These are phyloP conservation scores for Phocides pigmalion DNA, from an alignment of 1,140 invertebrate genomes.

Conservation along the genomic window DNA sequence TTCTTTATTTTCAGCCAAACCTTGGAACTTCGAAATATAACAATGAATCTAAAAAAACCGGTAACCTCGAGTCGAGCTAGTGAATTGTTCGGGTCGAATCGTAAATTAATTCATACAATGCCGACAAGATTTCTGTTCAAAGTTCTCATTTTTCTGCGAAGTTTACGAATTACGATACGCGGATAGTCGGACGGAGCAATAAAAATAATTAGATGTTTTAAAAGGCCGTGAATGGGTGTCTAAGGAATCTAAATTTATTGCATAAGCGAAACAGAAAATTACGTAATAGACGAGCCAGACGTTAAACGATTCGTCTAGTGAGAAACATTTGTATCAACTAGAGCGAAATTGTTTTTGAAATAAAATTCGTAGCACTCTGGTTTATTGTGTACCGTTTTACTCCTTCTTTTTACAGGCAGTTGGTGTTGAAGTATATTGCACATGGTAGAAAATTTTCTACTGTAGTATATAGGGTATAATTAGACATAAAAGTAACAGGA, in stretches of 20 bases:
- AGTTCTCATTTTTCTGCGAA: conserved; percentile 35
- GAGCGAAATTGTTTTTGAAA: no score
- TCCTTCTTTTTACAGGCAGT: no score
- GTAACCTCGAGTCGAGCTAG: conserved; percentile 36
- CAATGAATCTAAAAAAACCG: conserved; percentile 29
- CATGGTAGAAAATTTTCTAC: no score
- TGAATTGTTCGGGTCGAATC: conserved; percentile 30
- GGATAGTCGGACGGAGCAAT: conserved; percentile 40
- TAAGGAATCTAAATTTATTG: conserved; percentile 39
- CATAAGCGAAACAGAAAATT: conserved; percentile 15
- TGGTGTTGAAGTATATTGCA: no score
- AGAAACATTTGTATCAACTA: no score
- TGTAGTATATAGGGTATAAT: no score
- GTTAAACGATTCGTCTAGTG: no score
- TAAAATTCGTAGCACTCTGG: no score
- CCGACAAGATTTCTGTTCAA: conserved; percentile 36
- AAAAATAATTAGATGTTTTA: conserved; percentile 52
- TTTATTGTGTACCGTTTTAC: no score
- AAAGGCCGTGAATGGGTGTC: conserved; percentile 39
- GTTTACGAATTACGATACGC: conserved; percentile 46
- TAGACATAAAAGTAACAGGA: no score
- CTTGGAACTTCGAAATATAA: conserved; percentile 32
- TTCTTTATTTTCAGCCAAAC: conserved; percentile 19
- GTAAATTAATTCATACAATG: conserved; percentile 44
- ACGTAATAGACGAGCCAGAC: conserved; percentile 1